These are phyloP conservation scores for Syrista parreyssii DNA, from an alignment of 2,888 invertebrate species.

Conservation along the genomic window DNA sequence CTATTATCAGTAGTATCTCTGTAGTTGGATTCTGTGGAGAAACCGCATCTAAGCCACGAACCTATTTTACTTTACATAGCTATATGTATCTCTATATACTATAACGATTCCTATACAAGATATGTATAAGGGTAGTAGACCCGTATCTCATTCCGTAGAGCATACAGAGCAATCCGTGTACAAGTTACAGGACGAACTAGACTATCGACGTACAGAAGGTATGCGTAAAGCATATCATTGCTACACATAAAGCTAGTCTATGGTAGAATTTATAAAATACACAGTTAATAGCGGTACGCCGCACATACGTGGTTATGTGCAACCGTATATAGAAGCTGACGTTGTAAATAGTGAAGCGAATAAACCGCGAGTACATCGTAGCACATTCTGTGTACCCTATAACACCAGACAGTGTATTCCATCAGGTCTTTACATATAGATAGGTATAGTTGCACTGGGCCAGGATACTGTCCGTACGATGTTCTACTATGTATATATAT, in stretches of 20 bases:
- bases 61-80: neutral
- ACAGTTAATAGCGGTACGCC: neutral
- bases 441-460: neutral
- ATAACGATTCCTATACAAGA: neutral
- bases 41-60: neutral
- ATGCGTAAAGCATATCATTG: neutral
- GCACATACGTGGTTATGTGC: neutral
- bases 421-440: neutral
- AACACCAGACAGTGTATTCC: neutral
- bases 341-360: neutral
- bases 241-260: neutral
- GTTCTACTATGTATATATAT: neutral
- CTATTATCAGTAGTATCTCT: neutral
- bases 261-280: neutral
- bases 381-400: neutral
- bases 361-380: neutral
- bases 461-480: neutral
- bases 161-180: neutral
- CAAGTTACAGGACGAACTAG: neutral
- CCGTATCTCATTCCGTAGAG: neutral
- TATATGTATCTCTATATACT: neutral
- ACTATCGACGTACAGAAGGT: neutral
- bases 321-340: neutral
- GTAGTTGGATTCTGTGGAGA: neutral
- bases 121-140: neutral